Conservation (phyloP, 2,113 vertebrate genomes). For the Mirza zaza region DNA sequence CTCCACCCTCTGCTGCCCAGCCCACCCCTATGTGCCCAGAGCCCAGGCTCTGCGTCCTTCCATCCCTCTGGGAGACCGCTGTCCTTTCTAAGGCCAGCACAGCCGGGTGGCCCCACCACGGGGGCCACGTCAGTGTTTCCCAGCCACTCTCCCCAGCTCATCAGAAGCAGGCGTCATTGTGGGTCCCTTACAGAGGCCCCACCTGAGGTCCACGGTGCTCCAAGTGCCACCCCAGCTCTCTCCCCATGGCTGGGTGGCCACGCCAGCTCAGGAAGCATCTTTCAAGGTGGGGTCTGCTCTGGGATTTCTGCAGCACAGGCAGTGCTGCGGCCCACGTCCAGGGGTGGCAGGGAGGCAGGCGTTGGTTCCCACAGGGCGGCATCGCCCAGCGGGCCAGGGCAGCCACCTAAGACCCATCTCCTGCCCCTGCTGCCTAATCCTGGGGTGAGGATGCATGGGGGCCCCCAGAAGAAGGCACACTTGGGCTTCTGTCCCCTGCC, state of each 20-base stretch:
- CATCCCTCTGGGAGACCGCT: neutral
- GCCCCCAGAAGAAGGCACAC: neutral
- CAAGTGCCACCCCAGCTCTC: neutral
- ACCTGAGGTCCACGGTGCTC: neutral
- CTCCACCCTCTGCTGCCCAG: neutral
- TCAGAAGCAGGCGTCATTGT: accelerated
- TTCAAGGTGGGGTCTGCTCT: neutral
- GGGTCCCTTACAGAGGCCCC: neutral
- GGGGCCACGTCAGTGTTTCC: neutral
- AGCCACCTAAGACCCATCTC: neutral
- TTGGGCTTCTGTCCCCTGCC: neutral
- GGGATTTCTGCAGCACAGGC: neutral
- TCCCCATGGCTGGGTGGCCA: neutral
- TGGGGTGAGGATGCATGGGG: neutral
- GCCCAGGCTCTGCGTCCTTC: neutral
- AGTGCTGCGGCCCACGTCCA: neutral
- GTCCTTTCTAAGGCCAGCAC: neutral
- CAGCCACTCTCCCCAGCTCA: neutral
- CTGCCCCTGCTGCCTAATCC: neutral
- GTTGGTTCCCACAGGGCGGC: neutral
- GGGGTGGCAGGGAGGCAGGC: neutral
- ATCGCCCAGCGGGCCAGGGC: neutral
- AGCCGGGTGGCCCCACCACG: neutral
- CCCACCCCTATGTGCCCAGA: neutral
- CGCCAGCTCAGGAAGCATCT: neutral